Percentiles rank a stretch among this genome's conserved stretches.
phyloP scores from a whole-genome alignment of 2,797 vertebrate genomes.

The Dendrocincla tyrannina region DNA sequence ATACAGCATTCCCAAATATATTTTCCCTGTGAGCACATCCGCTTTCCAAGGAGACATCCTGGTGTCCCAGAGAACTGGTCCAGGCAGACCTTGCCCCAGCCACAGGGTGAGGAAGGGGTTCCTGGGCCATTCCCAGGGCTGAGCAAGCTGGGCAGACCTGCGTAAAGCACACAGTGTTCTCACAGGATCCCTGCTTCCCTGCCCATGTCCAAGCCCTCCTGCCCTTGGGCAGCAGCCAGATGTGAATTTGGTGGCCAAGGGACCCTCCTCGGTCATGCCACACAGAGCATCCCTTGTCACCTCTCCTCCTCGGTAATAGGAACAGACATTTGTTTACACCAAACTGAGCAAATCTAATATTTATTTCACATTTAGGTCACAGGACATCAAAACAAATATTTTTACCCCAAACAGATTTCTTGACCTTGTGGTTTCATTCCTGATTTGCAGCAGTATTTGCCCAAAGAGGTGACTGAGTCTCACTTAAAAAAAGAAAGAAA shows the following conservation, averaged over 20 bases:
- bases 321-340: constrained; percentile 16
- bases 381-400: constrained; percentile 27
- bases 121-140: accelerated
- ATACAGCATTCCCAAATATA: neutral
- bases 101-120: neutral
- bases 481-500: neutral
- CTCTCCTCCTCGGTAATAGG: neutral
- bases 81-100: neutral
- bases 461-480: neutral
- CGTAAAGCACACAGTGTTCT: neutral
- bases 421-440: neutral
- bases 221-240: neutral
- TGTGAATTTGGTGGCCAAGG: neutral
- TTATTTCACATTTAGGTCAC: constrained; percentile 58
- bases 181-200: neutral
- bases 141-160: neutral
- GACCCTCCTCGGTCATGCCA: neutral
- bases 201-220: neutral
- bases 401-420: neutral
- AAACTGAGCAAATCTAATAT: constrained; percentile 38
- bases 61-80: neutral
- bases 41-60: neutral
- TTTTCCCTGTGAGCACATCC: neutral
- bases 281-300: neutral
- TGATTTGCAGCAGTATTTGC: neutral